Evolutionary conservation across 2,888 invertebrate genomes (phyloP), one percentile per base, ranked within the genome.

Genomic region (Cheilosia scutellata): DNA sequence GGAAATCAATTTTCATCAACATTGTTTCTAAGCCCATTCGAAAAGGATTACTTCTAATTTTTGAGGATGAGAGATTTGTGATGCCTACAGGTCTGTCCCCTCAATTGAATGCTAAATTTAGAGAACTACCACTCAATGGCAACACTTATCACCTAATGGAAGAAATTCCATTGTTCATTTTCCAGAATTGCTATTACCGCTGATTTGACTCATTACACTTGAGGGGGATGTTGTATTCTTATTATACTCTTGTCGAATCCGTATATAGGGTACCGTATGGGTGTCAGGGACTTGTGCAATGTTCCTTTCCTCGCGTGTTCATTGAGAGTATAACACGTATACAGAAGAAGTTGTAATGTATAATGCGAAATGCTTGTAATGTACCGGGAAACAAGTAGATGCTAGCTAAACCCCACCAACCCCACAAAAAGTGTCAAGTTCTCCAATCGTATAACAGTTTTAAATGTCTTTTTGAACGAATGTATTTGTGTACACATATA

Each of bases 211-310:
- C 37, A 40, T 71, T 60, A 65, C 11, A 57, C 57, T 72, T 65
- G 25, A 76, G 47, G 55, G 70, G 84, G 75, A 60, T 80, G 65
- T 71, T 66, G 47, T 74, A 80, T 33, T 53, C 47, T 33, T 65
- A 58, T 29, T 20, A 42, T 60, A 57, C 33, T 55, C 55, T 63
- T 47, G 13, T 63, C 25, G 13, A 25, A 72, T 70, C 62, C 51
- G 25, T 40, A 65, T 55, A 2, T 20, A 20, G 2, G 2, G 20
- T 20, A 70, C 49, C 51, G 47, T 47, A 65, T 60, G 65, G 37
- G 53, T 80, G 68, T 75, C 63, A 79, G 60, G 75, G 33, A 2
- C 25, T 74, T 71, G 53, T 71, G 60, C 58, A 70, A 57, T 65
- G 37, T n/a, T 78, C 29, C 57, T 62, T n/a, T 78, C 20, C 57